A percentile compares a stretch with the other conserved stretches of the same genome.
phyloP scores from a whole-genome alignment of 35 echinoderm and acorn worm species.

The Ophiothrix spiculata region DNA sequence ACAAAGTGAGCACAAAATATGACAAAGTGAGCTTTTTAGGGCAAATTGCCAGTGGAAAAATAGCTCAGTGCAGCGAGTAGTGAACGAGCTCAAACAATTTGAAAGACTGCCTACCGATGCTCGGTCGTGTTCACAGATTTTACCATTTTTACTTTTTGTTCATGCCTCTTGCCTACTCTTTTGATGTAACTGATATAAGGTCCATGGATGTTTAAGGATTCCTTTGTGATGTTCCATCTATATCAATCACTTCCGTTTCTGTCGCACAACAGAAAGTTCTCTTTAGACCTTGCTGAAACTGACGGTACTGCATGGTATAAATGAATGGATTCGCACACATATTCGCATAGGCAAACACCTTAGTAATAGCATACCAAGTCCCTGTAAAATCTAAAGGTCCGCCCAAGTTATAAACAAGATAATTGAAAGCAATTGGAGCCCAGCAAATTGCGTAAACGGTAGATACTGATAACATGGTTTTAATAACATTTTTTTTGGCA shows the following conservation, averaged over 20 bases:
- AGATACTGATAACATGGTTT: constrained; percentile 72
- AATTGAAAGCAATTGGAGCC: constrained; percentile 78
- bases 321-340: constrained; percentile 90
- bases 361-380: constrained; percentile 57
- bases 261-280: constrained; percentile 16
- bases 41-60: too few relatives aligned
- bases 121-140: too few relatives aligned
- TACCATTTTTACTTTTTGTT: too few relatives aligned
- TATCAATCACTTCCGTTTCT: neutral
- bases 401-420: constrained; percentile 72
- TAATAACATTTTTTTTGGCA: constrained; percentile 66
- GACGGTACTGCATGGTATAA: constrained; percentile 83
- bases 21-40: too few relatives aligned
- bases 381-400: constrained; percentile 56
- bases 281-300: constrained; percentile 71
- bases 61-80: too few relatives aligned
- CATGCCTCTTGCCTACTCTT: too few relatives aligned
- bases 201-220: too few relatives aligned
- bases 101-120: too few relatives aligned
- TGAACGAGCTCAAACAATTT: too few relatives aligned
- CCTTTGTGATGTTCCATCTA: neutral
- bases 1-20: too few relatives aligned
- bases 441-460: constrained; percentile 72
- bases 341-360: constrained; percentile 72
- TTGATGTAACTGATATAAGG: too few relatives aligned